Evolutionary conservation across 1,140 invertebrate genomes (phyloP).

Genomic region (Lordiphosa stackelbergi): DNA sequence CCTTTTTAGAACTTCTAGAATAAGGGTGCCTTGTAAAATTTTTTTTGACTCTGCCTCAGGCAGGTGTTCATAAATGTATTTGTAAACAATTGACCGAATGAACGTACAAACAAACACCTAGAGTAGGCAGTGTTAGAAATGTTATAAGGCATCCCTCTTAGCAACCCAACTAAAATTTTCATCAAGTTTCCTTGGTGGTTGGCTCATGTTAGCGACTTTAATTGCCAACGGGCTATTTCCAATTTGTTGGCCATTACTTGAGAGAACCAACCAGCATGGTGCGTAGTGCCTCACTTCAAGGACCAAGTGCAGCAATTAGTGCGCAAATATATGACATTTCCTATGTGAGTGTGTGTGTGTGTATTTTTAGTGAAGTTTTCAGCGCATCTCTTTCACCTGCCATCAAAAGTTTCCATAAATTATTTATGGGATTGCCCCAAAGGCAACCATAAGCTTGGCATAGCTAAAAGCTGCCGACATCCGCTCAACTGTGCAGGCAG

Average conservation of each 20-base stretch:
- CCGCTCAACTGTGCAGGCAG: not conserved
- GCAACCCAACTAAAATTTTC: not conserved
- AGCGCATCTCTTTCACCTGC: constrained; percentile 10
- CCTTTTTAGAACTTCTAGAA: not conserved
- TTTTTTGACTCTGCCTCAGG: too few relatives aligned
- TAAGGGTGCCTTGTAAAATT: too few relatives aligned
- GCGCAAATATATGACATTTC: constrained; percentile 34
- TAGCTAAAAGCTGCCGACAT: not conserved
- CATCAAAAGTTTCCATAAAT: constrained; percentile 1
- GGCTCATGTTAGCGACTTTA: constrained; percentile 55
- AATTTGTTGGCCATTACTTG: constrained; percentile 36
- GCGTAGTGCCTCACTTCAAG: constrained; percentile 2
- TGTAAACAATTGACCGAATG: too few relatives aligned
- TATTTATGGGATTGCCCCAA: constrained; percentile 27
- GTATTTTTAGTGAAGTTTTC: not conserved
- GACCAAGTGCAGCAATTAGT: constrained; percentile 36
- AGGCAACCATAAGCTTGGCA: constrained; percentile 4
- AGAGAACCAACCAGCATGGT: constrained; percentile 13
- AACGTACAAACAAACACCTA: too few relatives aligned
- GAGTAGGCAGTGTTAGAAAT: too few relatives aligned
- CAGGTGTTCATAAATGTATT: too few relatives aligned
- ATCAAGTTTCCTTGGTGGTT: not conserved
- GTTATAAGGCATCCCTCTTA: too few relatives aligned
- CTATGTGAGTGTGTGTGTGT: constrained; percentile 3
- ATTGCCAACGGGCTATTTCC: constrained; percentile 56